phyloP scores from a whole-genome alignment of 2,888 invertebrate genomes.

The Drosophila trichaetosa region DNA sequence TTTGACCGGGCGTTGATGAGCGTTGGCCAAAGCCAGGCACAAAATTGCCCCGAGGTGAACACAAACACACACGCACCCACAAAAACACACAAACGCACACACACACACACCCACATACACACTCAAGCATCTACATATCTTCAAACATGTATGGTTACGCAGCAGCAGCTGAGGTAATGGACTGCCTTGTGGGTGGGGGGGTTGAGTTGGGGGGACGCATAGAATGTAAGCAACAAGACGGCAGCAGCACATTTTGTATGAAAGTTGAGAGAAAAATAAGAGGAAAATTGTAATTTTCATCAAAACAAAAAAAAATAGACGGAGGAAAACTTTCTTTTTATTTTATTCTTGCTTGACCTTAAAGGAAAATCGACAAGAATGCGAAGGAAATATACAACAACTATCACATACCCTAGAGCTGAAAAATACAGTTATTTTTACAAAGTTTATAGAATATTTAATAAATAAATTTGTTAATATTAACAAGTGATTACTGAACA shows the following conservation, averaged over 20 bases:
- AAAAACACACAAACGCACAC: constrained; percentile 7
- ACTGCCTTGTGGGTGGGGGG: background rate
- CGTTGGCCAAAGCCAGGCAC: constrained; percentile 33
- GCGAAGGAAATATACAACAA: background rate
- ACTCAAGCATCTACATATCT: constrained; percentile 15
- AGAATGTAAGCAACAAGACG: constrained; percentile 74
- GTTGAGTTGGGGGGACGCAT: background rate
- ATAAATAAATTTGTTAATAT: background rate
- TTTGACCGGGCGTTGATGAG: constrained; percentile 48
- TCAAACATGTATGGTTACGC: constrained; percentile 60
- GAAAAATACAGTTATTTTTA: rapidly evolving
- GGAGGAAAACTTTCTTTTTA: constrained; percentile 64
- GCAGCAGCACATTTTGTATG: constrained; percentile 69
- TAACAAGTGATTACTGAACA: background rate
- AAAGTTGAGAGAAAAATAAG: constrained; percentile 77
- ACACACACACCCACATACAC: constrained; percentile 7
- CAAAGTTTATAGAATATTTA: background rate
- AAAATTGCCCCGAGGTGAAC: constrained; percentile 53
- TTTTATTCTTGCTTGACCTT: constrained; percentile 80
- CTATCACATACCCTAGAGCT: constrained; percentile 14
- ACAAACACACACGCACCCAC: constrained; percentile 22
- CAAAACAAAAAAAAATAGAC: constrained; percentile 61
- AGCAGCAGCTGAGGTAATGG: constrained; percentile 33
- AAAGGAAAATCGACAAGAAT: constrained; percentile 65
- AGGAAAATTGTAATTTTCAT: constrained; percentile 84